Base-by-base conservation (phyloP, 2,888 invertebrate species). In the Lacanobia wlatinum region DNA sequence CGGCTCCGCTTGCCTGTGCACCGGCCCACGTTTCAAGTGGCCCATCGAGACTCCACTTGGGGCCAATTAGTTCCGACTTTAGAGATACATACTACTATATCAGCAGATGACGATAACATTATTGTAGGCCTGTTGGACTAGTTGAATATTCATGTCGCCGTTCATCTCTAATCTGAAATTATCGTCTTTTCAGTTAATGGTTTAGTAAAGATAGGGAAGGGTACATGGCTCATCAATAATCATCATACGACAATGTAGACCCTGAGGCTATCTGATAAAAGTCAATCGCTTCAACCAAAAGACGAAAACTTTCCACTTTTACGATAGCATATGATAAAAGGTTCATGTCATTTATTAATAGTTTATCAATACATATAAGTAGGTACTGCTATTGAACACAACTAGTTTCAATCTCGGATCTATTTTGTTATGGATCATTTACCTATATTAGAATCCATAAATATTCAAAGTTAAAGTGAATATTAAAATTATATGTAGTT, bases 11-110 rank as follows among this genome's bases (percentile, higher is more conserved):
- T 86, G 78, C 79, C 68, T 65, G 73, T 84, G 73, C 74, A 75
- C 68, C 82, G 64, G 78, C 73, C 79, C 62, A 66, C 76, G 76
- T 83, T 85, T 86, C 83, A 82, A 87, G 87, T 83, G 83, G 83
- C 82, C 80, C 81, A 85, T 85, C 88, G 88, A 92, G 90, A 91
- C 89, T 90, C 87, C 94, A 92, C 92, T 94, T 92, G 93, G 88
- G 84, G 78, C 88, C 91, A 93, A 94, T 95, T 94, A 94, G 91
- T 90, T 90, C 88, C 88, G 90, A 89, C 84, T 86, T 86, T 79
- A 73, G 81, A 84, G 77, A 82, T 88, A 78, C 69, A 48, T 48
- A 18, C 16, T 16, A 18, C 4, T 73, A 63, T 60, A 73, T 55
- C 73, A 79, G 65, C 66, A 70, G 66, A 83, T 78, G 83, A 61